Percentiles rank a stretch among this genome's conserved stretches.
Evolutionary conservation across 1,140 invertebrate species (phyloP).

Genomic region (Parapsyche elsis): DNA sequence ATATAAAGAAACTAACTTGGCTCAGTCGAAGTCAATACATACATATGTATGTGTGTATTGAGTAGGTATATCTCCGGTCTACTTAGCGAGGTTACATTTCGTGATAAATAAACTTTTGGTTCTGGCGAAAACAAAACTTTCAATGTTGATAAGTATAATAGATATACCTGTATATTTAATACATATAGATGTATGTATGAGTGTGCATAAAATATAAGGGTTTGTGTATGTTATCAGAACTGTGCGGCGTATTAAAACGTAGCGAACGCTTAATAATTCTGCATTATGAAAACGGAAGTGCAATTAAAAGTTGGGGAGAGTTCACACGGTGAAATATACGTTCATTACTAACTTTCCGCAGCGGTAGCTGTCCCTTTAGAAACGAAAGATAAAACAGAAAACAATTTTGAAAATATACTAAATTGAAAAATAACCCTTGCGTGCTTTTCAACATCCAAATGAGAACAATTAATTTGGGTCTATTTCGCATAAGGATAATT

Average conservation of each 20-base stretch:
- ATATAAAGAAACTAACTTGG: conserved; percentile 13
- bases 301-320: conserved; percentile 35
- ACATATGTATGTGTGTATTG: neutral
- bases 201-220: neutral
- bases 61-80: neutral
- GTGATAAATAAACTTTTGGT: conserved; percentile 10
- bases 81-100: neutral
- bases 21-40: neutral
- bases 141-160: neutral
- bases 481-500: too few species aligned
- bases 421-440: conserved; percentile 3
- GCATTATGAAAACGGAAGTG: conserved; percentile 33
- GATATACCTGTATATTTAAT: too few species aligned
- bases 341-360: conserved; percentile 27
- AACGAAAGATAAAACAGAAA: conserved; percentile 9
- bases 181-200: too few species aligned
- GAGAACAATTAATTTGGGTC: too few species aligned
- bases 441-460: neutral
- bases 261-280: conserved; percentile 28
- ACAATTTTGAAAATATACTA: conserved; percentile 5
- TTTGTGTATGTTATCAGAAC: conserved; percentile 7
- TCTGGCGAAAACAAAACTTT: conserved; percentile 3
- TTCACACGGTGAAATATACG: conserved; percentile 32
- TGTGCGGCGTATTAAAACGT: conserved; percentile 5
- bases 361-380: neutral